Conservation (phyloP, 1,140 invertebrate species). For the Leptinotarsa defecta region DNA sequence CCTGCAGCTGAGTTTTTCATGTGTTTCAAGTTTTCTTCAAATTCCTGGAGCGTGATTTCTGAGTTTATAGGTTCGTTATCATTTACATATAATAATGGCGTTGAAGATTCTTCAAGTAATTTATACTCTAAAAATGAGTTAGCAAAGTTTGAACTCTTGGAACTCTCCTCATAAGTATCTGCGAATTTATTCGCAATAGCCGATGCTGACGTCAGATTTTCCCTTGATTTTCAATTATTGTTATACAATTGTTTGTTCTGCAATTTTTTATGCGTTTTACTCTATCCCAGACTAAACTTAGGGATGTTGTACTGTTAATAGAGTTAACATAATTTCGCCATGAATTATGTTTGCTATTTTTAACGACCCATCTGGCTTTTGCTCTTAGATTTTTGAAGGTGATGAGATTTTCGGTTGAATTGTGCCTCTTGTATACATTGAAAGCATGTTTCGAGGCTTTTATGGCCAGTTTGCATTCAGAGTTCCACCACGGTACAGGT, state of each 20-base stretch:
- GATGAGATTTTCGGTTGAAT: slow-evolving; percentile 39
- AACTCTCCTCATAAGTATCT: neutral
- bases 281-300: slow-evolving; percentile 10
- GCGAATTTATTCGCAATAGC: neutral
- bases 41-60: neutral
- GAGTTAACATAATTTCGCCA: slow-evolving; percentile 19
- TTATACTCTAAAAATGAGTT: neutral
- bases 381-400: slow-evolving; percentile 45
- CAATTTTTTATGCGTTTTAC: neutral
- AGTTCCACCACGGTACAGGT: slow-evolving; percentile 50
- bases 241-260: neutral
- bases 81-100: neutral
- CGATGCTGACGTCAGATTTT: neutral
- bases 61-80: neutral
- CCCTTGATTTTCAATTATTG: neutral
- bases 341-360: slow-evolving; percentile 14
- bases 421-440: slow-evolving; percentile 46
- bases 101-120: neutral
- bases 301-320: slow-evolving; percentile 14
- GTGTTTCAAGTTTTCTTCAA: neutral
- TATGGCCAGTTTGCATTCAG: slow-evolving; percentile 44
- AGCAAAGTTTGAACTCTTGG: neutral
- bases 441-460: slow-evolving; percentile 48
- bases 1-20: neutral
- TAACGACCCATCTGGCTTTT: slow-evolving; percentile 15